Evolutionary conservation across 2,888 invertebrate species (phyloP), one percentile per base, ranked within the genome.

Genomic region (Archips xylosteana): DNA sequence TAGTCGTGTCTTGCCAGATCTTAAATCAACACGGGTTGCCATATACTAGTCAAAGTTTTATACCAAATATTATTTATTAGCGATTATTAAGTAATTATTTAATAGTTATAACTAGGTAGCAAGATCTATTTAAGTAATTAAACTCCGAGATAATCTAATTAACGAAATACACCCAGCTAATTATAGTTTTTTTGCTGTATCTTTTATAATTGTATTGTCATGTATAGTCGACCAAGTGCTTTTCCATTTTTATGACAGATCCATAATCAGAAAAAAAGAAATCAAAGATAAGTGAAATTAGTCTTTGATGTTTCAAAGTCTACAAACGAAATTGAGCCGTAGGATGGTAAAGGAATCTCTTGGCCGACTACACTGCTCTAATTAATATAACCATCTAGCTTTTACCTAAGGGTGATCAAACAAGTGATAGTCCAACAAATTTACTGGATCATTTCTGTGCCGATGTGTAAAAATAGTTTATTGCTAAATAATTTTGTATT

Each of bases 41-140:
- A 78, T 81, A 63, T 85, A 82, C 89, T 89, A 89, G 89, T 89
- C 89, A 88, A 82, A 83, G 66, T 81, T 78, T 85, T 83, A 82
- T 85, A 88, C 87, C 86, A 87, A 88, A 87, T 83, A 79, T 85
- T 82, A 81, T 83, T 80, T 81, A 45, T 75, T 74, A 64, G 42
- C 32, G 15, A n/a, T 42, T 68, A 64, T 64, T 61, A 66, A 62
- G 45, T 15, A 23, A 45, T 39, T 34, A 65, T 15, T 63, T n/a
- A 5, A 47, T 57, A 57, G 57, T 59, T 32, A 23, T 72, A 10
- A 61, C 34, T 68, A 68, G 59, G 49, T 51, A 23, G 49, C 15
- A 54, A 15, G 8, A 34, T 59, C 49, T 34, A 62, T 57, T 6
- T 34, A 54, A 54, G 54, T 57, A 32, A 32, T 57, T 32, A 1